Evolutionary conservation across 1,140 invertebrate species (phyloP), one percentile per base, ranked within the genome.

Genomic region (Brachionus calyciflorus): DNA sequence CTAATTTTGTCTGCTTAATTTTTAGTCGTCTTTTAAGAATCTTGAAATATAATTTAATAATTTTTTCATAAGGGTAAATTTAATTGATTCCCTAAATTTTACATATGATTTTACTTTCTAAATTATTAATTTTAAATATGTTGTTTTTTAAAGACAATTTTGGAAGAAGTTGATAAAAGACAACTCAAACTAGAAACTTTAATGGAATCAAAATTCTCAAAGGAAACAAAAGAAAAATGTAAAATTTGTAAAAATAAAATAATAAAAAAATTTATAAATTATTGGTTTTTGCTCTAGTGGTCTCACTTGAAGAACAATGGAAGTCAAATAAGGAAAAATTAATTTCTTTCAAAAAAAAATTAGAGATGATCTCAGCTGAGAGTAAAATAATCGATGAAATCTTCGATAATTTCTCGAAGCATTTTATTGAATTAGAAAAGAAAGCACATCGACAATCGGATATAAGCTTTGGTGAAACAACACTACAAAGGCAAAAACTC

Each of bases 401-500:
- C 37, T 60, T 60, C 37, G 55, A 60, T 6, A 60, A 60, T 33
- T 60, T 60, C 19, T 60, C 33, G 6, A 60, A 60, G 19, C 30
- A 60, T 33, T 60, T 60, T 37, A 17, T 60, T n/a, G 17, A 37
- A 37, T 60, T 60, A 17, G 55, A 60, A 37, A 37, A 26, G 9
- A 60, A 60, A 60, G 55, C 37, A 10, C 28, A 37, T 6, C 33
- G 37, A 9, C 55, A 60, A 60, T 60, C 12, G 3, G 55, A 60
- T 6, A 60, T 60, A 19, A 60, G 55, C 9, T 60, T 30, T 21
- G 55, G 55, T 60, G 55, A 60, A 60, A 33, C 28, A 17, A 60
- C 55, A 33, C 37, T 60, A 60, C 55, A 33, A 60, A 60, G 30
- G 19, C 55, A 60, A 60, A 60, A 60, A 37, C 33, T 33, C 17